These are phyloP conservation scores for Crotophaga sulcirostris DNA, from an alignment of 2,113 vertebrate species.

Conservation along the genomic window DNA sequence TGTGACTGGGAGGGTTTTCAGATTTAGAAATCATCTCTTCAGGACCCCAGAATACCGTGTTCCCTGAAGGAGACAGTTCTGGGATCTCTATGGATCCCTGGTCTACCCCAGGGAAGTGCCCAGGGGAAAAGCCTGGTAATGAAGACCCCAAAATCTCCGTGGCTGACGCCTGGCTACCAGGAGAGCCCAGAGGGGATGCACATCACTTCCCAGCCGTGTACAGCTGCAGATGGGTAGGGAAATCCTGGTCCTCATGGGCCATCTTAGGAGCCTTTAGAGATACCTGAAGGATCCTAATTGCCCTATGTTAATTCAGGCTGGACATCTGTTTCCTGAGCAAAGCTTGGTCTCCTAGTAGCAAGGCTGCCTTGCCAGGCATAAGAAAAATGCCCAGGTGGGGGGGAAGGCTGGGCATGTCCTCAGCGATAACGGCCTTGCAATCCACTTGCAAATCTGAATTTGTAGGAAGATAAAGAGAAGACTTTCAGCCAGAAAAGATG, in stretches of 20 bases:
- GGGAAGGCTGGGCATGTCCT: neutral
- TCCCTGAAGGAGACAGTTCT: neutral
- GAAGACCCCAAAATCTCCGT: neutral
- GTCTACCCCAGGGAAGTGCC: no score
- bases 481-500: neutral
- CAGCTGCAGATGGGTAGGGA: neutral
- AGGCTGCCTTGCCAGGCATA: neutral
- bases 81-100: neutral
- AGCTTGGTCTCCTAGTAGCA: neutral
- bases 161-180: neutral
- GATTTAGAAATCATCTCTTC: neutral
- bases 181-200: neutral
- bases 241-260: neutral
- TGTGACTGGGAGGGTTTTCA: neutral
- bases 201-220: neutral
- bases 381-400: neutral
- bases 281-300: neutral
- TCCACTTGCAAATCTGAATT: neutral
- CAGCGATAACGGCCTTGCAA: neutral
- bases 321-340: constrained; percentile 27
- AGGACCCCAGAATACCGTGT: neutral
- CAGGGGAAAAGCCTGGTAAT: neutral
- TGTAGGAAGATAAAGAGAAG: neutral
- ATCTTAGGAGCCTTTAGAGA: neutral
- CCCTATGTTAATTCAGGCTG: neutral